Percentiles rank a stretch among this genome's conserved stretches.
Evolutionary conservation across 35 echinoderm and acorn worm species (phyloP).

Genomic region (Lytechinus variegatus): DNA sequence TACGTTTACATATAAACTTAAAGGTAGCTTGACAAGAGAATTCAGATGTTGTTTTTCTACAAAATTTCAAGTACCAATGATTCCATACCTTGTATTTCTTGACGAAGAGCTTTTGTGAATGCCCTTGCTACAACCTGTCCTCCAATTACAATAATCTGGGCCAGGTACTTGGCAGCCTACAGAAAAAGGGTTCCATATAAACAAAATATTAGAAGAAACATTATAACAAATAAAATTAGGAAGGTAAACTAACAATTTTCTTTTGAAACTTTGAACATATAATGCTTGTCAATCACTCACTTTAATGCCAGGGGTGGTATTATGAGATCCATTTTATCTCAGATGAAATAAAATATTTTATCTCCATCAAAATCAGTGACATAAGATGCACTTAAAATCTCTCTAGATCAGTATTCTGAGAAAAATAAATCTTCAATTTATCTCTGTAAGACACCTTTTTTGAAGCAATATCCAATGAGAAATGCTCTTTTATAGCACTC

Average conservation of each 20-base stretch:
- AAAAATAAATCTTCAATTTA: too few relatives aligned
- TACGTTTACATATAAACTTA: too few relatives aligned
- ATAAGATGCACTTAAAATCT: too few relatives aligned
- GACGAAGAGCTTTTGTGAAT: constrained; percentile 83
- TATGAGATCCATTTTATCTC: not conserved
- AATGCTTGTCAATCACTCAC: too few relatives aligned
- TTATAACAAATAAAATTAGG: not conserved
- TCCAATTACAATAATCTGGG: constrained; percentile 90
- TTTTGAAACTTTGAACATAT: too few relatives aligned
- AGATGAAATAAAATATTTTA: not conserved
- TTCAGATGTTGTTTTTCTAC: not conserved
- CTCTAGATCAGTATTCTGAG: too few relatives aligned
- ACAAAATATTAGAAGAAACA: not conserved
- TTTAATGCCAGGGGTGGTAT: not conserved
- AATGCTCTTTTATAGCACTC: too few relatives aligned
- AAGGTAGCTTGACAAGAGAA: too few relatives aligned
- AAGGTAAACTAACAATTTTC: not conserved
- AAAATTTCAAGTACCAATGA: not conserved
- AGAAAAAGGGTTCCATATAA: not conserved
- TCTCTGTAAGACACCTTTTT: too few relatives aligned
- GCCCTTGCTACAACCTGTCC: constrained; percentile 90
- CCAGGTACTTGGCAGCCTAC: constrained; percentile 87
- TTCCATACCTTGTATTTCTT: constrained; percentile 82
- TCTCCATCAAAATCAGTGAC: too few relatives aligned
- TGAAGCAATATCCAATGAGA: too few relatives aligned